Conservation (phyloP, 2,888 invertebrate species). For the Ophion ventricosus region DNA sequence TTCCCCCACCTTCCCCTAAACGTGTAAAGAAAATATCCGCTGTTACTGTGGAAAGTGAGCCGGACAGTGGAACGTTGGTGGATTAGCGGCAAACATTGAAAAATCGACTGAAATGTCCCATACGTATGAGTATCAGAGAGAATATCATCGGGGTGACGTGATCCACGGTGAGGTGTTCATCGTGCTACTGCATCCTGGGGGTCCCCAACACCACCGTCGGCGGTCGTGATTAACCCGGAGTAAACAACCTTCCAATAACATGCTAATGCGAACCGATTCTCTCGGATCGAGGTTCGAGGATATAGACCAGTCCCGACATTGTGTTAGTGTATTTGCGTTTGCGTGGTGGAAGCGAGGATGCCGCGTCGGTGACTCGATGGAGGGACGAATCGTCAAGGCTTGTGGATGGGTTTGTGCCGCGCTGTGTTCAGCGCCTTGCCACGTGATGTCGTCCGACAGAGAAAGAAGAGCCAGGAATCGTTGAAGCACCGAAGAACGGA, state of each 20-base stretch:
- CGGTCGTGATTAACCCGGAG: conserved; percentile 78
- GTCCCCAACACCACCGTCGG: conserved; percentile 40
- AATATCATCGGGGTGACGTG: conserved; percentile 34
- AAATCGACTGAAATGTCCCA: not conserved
- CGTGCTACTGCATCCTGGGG: conserved; percentile 12
- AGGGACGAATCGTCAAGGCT: conserved; percentile 36
- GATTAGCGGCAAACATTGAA: not conserved
- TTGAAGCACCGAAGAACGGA: not conserved
- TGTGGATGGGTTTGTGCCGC: conserved; percentile 28
- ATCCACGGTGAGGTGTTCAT: conserved; percentile 41
- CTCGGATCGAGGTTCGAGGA: conserved; percentile 38
- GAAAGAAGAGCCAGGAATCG: not conserved
- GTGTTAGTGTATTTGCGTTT: conserved; percentile 33
- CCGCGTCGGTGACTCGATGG: conserved; percentile 35
- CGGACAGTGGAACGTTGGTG: not conserved
- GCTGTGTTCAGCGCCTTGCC: conserved; percentile 9
- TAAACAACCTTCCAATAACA: conserved; percentile 81
- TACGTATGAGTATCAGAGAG: conserved; percentile 28
- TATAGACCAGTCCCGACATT: conserved; percentile 33
- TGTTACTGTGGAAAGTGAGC: not conserved
- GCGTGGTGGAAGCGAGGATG: conserved; percentile 11
- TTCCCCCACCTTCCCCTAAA: too few species aligned
- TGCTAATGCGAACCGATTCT: conserved; percentile 78
- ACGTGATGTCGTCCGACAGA: not conserved
- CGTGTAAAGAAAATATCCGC: not conserved